Base-by-base conservation (phyloP, 2,797 vertebrate species). In the Denticeps clupeoides region DNA sequence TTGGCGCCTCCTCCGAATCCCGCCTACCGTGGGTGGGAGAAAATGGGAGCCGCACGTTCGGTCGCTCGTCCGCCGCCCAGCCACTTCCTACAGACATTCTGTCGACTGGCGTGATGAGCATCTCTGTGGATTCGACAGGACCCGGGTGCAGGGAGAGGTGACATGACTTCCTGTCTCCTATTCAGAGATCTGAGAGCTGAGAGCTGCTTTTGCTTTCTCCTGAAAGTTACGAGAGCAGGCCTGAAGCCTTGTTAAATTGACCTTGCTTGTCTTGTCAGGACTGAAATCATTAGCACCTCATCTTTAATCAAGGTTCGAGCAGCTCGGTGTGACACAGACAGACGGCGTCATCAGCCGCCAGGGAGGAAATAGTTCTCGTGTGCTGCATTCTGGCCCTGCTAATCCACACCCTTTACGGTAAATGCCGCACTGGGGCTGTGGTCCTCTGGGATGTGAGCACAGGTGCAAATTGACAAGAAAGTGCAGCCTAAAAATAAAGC, bases 71-170 rank as follows among this genome's bases (percentile, higher is more conserved):
- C 45, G 58, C 25, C 18, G 45, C 41, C 58, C 57, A 55, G 60
- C 62, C 56, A 55, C 70, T 60, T 59, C 77, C 73, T 63, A 78
- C 77, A 67, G 77, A 78, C 68, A 73, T 70, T 68, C 73, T 79
- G 73, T 66, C 56, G 45, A 29, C 44, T 13, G 26, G 47, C 40
- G 19, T 27, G 49, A 46, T 41, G 32, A 21, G 22, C 59, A 62
- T 59, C 53, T 45, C 49, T 45, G 23, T 53, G 45, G 45, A 52
- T 47, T 45, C 32, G 32, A 46, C 38, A 32, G 27, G 24, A 26
- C 37, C n/a, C n/a, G n/a, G n/a, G n/a, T n/a, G n/a, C n/a, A n/a
- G n/a, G n/a, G n/a, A n/a, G n/a, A n/a, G n/a, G n/a, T n/a, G n/a
- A n/a, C n/a, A n/a, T n/a, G n/a, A n/a, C n/a, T n/a, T n/a, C n/a